A percentile compares a stretch with the other conserved stretches of the same genome.
These are phyloP conservation scores for Lepidotrigona ventralis DNA, from an alignment of 1,140 invertebrate species.

Conservation along the genomic window DNA sequence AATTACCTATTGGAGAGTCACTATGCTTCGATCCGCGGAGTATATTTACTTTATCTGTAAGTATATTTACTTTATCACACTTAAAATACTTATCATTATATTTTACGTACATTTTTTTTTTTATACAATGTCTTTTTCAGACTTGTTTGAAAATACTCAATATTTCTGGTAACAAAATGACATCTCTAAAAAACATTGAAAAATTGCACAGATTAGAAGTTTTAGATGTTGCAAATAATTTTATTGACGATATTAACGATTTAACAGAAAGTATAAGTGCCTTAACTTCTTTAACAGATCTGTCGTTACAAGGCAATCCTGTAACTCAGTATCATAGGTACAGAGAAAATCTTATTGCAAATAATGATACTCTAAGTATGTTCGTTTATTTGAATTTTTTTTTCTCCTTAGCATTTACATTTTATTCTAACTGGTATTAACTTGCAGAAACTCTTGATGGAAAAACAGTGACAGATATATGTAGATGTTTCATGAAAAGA, in stretches of 20 bases:
- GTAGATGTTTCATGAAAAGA: conserved; percentile 79
- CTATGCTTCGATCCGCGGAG: conserved; percentile 86
- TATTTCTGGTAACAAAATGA: conserved; percentile 80
- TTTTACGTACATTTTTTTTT: background rate
- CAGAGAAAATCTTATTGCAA: conserved; percentile 84
- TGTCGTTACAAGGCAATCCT: conserved; percentile 83
- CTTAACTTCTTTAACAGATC: conserved; percentile 79
- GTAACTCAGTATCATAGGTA: conserved; percentile 82
- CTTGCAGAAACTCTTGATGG: conserved; percentile 77
- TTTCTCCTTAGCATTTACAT: background rate
- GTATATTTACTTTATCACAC: conserved; percentile 81
- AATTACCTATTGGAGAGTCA: conserved; percentile 79
- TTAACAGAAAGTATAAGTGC: conserved; percentile 80
- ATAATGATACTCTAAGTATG: conserved; percentile 81
- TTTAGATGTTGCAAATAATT: conserved; percentile 80
- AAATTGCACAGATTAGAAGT: conserved; percentile 75
- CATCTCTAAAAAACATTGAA: conserved; percentile 73
- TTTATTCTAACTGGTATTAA: conserved; percentile 18
- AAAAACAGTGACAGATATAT: conserved; percentile 78
- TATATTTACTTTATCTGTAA: conserved; percentile 82
- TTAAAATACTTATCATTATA: background rate
- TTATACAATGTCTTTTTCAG: conserved; percentile 67
- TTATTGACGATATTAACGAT: conserved; percentile 77
- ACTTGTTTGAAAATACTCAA: conserved; percentile 78
- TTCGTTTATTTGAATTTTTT: conserved; percentile 10